Percentiles rank a stretch among this genome's conserved stretches.
Evolutionary conservation across 1,140 invertebrate species (phyloP).

Genomic region (Lutraria rhynchaena): DNA sequence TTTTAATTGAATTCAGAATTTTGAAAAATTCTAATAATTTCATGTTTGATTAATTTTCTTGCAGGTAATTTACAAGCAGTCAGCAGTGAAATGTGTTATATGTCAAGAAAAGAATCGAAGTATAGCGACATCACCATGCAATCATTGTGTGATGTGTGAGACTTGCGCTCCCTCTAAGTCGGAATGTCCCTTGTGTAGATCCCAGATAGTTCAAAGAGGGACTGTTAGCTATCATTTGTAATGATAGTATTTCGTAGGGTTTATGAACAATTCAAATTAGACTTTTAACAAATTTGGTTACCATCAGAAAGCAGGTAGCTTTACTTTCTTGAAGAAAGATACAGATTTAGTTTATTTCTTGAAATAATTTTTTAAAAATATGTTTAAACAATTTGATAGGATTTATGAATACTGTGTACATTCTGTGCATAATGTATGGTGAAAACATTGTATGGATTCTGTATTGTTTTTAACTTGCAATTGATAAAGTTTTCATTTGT

Average conservation of each 20-base stretch:
- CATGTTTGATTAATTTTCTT: neutral
- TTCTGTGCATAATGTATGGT: too few species aligned
- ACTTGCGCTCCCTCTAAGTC: constrained; percentile 40
- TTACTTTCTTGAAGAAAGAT: constrained; percentile 29
- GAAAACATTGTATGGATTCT: too few species aligned
- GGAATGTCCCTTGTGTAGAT: constrained; percentile 47
- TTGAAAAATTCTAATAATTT: neutral
- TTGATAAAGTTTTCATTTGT: too few species aligned
- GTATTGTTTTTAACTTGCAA: too few species aligned
- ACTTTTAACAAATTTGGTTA: constrained; percentile 54
- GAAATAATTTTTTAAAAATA: too few species aligned
- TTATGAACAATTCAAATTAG: constrained; percentile 42
- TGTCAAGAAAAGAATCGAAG: constrained; percentile 56
- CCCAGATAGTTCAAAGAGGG: constrained; percentile 35
- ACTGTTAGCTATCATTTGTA: constrained; percentile 52
- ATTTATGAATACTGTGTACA: too few species aligned
- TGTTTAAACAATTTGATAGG: constrained; percentile 30
- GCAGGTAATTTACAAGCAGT: constrained; percentile 56
- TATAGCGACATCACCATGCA: constrained; percentile 54
- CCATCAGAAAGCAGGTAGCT: neutral
- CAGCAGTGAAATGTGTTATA: constrained; percentile 50
- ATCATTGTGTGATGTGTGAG: constrained; percentile 54
- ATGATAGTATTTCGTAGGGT: constrained; percentile 51
- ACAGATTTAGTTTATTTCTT: too few species aligned
- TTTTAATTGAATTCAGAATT: too few species aligned